These are phyloP conservation scores for Hyperoodon ampullatus DNA, from an alignment of 2,113 vertebrate species.

Conservation along the genomic window DNA sequence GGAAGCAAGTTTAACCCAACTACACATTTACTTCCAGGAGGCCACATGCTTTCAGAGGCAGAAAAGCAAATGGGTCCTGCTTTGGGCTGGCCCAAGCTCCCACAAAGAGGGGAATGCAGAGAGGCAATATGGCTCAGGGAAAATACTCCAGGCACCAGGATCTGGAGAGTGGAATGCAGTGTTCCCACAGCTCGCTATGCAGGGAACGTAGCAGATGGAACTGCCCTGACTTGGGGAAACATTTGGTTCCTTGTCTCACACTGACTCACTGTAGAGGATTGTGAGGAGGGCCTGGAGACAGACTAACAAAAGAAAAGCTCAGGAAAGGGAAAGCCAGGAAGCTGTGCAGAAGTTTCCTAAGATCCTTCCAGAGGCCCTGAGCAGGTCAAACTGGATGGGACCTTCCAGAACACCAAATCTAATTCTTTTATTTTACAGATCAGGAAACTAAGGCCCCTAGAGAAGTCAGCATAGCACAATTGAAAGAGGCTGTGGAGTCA, in stretches of 20 bases:
- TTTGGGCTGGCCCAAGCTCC: not conserved
- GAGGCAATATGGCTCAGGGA: not conserved
- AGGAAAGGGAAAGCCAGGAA: not conserved
- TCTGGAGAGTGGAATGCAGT: not conserved
- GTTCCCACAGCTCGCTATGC: constrained; percentile 50
- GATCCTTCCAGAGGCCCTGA: constrained; percentile 22
- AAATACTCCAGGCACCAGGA: not conserved
- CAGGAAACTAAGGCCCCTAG: not conserved
- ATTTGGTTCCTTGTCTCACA: constrained; percentile 56
- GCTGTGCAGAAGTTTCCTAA: constrained; percentile 22
- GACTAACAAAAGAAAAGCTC: not conserved
- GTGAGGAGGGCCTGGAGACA: not conserved
- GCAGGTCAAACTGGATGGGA: not conserved
- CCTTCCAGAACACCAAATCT: not conserved
- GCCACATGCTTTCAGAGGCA: not conserved
- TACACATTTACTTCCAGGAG: not conserved
- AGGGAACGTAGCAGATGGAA: constrained; percentile 61
- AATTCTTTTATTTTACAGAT: not conserved
- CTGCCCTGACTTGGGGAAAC: constrained; percentile 29
- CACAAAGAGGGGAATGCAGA: not conserved
- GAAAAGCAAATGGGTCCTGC: not conserved
- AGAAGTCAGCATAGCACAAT: not conserved
- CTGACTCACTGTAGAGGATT: not conserved
- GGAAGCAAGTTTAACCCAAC: not conserved
- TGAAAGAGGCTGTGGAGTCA: not conserved